Percentiles rank a stretch among this genome's conserved stretches.
These are phyloP conservation scores for Oxyruncus cristatus DNA, from an alignment of 2,113 vertebrate genomes.

Conservation along the genomic window DNA sequence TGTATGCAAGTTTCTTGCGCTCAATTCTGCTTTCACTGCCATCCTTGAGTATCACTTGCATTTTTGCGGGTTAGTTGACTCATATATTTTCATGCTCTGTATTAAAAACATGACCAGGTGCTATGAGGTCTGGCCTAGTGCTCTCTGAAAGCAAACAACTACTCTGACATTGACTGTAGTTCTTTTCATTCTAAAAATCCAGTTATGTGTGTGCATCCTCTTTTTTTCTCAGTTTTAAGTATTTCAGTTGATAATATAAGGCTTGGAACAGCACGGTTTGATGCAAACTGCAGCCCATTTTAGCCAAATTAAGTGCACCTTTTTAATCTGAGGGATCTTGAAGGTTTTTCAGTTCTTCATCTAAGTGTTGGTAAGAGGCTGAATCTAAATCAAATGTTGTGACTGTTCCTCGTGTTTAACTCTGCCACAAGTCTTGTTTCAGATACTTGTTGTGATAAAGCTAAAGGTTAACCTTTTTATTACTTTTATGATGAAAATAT, in stretches of 20 bases:
- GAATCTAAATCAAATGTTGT: background rate
- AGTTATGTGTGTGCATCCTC: background rate
- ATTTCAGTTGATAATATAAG: background rate
- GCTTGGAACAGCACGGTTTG: background rate
- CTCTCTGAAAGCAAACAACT: background rate
- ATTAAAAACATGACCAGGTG: background rate
- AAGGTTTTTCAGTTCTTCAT: background rate
- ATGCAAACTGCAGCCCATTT: background rate
- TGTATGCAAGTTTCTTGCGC: background rate
- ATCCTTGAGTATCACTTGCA: background rate
- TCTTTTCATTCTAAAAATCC: background rate
- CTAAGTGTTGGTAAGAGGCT: background rate
- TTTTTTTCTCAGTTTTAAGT: background rate
- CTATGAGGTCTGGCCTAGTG: background rate
- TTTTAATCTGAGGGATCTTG: background rate
- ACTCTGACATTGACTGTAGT: background rate
- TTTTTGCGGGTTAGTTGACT: background rate
- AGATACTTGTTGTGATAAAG: background rate
- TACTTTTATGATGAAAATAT: background rate
- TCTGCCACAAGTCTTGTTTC: background rate
- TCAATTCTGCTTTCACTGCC: background rate
- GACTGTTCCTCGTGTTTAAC: background rate
- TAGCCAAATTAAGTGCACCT: background rate
- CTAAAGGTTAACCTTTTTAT: background rate
- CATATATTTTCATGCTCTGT: background rate